phyloP scores from a whole-genome alignment of 2,113 vertebrate genomes.

The Onychorhynchus coronatus region DNA sequence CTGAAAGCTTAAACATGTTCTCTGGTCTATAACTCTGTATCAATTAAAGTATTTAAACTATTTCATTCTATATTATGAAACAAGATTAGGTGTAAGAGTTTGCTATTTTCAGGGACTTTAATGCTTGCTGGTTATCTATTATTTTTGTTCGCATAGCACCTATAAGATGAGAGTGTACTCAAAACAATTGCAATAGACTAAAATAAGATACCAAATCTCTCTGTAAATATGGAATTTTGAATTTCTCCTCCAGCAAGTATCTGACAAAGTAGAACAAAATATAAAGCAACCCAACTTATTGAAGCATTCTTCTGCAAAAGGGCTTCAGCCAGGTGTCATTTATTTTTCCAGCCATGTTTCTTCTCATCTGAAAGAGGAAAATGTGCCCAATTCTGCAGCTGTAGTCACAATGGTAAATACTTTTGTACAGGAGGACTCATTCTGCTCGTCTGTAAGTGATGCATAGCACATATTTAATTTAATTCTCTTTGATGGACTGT shows the following conservation, averaged over 20 bases:
- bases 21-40: background rate
- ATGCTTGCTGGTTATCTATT: background rate
- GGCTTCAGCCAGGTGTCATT: background rate
- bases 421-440: background rate
- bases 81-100: background rate
- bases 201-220: background rate
- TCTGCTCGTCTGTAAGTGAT: background rate
- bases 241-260: background rate
- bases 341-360: background rate
- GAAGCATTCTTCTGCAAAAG: background rate
- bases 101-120: background rate
- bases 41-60: background rate
- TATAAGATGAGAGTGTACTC: background rate
- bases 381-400: background rate
- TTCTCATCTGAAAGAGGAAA: constrained; percentile 17
- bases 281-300: background rate
- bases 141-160: background rate
- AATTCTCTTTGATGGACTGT: background rate
- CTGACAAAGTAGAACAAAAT: background rate
- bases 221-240: background rate
- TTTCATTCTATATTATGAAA: background rate
- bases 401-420: background rate
- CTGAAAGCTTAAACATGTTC: background rate
- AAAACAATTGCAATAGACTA: background rate
- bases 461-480: background rate